Evolutionary conservation across 2,797 vertebrate species (phyloP).

Genomic region (Uromys caudimaculatus): DNA sequence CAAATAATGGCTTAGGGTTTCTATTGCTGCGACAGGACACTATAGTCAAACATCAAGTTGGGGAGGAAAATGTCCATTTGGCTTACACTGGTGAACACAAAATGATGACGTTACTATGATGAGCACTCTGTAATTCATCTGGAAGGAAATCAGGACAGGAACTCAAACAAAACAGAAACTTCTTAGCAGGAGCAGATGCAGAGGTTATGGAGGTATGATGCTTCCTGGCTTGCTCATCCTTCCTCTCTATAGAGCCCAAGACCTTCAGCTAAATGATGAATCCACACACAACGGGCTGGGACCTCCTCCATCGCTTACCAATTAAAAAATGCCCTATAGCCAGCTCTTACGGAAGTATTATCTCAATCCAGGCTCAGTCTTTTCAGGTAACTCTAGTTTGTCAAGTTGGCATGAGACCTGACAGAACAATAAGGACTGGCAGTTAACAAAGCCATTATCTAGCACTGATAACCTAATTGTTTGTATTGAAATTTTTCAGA

Average conservation of each 20-base stretch:
- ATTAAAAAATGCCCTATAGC: background rate
- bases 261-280: too few relatives aligned
- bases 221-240: background rate
- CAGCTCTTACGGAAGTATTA: too few relatives aligned
- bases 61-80: background rate
- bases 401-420: background rate
- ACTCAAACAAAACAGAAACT: background rate
- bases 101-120: background rate
- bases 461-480: background rate
- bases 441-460: background rate
- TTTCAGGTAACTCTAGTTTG: background rate
- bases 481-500: background rate
- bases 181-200: background rate
- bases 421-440: background rate
- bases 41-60: background rate
- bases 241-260: background rate
- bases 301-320: background rate
- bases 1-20: background rate
- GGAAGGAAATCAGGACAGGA: background rate
- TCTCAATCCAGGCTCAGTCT: background rate
- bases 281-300: background rate
- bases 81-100: background rate
- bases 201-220: background rate
- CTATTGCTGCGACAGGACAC: background rate
- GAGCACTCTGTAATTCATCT: background rate